Evolutionary conservation across 1,140 invertebrate genomes (phyloP), one percentile per base, ranked within the genome.

Genomic region (Magallana gigas): DNA sequence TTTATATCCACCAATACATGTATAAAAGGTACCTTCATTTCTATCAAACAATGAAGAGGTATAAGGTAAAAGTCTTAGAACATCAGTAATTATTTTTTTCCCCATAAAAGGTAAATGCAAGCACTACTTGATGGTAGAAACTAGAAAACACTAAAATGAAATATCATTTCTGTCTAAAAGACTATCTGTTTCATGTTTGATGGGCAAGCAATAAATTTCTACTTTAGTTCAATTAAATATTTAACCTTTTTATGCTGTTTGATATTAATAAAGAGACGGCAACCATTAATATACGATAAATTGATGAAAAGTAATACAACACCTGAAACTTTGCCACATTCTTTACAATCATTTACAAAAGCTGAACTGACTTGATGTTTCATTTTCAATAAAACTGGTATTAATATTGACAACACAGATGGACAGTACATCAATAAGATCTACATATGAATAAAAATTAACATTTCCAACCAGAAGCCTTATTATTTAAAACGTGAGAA

Each of bases 231-330:
- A 76, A 36, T 76, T 11, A 76, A 76, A 23, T 29, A 76, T 23
- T 23, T 23, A 76, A 76, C 8, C 29, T 76, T 48, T 48, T 48
- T 29, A 76, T 76, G 68, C 68, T 29, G 18, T 76, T 76, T 76
- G 23, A 76, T 76, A 36, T 76, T 23, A 76, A 76, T 76, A 76
- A 48, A 76, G 23, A 76, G 68, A 76, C 12, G 8, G 68, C 68
- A 76, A 76, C 23, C 11, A 76, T 48, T 48, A 48, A 48, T 48
- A 76, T 76, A 23, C 68, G 11, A 29, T 11, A 36, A 36, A 29
- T 11, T 29, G 12, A 76, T 76, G 23, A 76, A 76, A 76, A 29
- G 68, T 76, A 76, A 76, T 76, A 29, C 36, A 36, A 76, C 23
- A 29, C 68, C 68, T 76, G 29, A 29, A 76, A 76, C 29, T 29